phyloP scores from a whole-genome alignment of 2,113 vertebrate species.

The Pontoporia blainvillei region DNA sequence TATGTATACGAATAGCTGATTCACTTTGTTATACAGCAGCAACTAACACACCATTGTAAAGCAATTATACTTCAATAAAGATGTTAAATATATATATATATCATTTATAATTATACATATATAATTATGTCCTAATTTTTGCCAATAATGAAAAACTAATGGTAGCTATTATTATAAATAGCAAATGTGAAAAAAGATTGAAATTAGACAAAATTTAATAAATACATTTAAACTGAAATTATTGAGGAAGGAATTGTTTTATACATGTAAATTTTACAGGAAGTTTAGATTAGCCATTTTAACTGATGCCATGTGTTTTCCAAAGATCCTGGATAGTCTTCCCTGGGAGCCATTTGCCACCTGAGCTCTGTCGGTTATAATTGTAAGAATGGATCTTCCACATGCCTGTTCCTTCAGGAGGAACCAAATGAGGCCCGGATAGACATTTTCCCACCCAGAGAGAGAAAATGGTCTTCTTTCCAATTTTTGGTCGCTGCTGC shows the following conservation, averaged over 20 bases:
- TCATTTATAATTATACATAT: background rate
- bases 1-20: too few relatives aligned
- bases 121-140: background rate
- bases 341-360: background rate
- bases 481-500: background rate
- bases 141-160: background rate
- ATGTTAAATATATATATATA: background rate
- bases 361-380: background rate
- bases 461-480: background rate
- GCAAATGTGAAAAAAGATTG: background rate
- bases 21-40: too few relatives aligned
- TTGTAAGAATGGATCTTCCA: background rate
- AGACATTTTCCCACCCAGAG: background rate
- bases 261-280: background rate
- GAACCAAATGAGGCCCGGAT: background rate
- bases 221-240: background rate
- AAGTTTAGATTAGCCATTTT: background rate
- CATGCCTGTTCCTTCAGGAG: background rate
- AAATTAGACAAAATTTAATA: background rate
- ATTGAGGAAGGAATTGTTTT: background rate
- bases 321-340: background rate
- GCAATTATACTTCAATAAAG: too few relatives aligned
- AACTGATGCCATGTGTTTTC: background rate
- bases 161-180: background rate
- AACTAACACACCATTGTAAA: too few relatives aligned